Evolutionary conservation across 2,797 vertebrate genomes (phyloP).

Genomic region (Acipenser ruthenus): DNA sequence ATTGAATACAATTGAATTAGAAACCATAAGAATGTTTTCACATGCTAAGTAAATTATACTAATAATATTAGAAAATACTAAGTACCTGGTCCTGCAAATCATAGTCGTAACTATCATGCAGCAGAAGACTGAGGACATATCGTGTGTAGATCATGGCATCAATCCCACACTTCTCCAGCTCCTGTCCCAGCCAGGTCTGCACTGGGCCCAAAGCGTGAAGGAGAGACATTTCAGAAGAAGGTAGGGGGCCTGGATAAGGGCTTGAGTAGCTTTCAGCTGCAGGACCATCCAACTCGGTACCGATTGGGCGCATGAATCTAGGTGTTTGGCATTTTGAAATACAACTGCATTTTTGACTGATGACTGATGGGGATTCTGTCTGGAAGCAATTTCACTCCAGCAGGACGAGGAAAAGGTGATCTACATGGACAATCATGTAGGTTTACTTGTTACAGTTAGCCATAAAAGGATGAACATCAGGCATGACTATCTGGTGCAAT

Average conservation of each 20-base stretch:
- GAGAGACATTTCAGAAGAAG: conserved; percentile 92
- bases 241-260: conserved; percentile 72
- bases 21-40: neutral
- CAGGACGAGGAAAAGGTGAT: conserved; percentile 61
- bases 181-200: conserved; percentile 98
- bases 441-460: conserved; percentile 69
- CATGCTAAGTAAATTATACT: neutral
- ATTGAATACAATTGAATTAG: neutral
- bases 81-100: conserved; percentile 97
- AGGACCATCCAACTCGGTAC: conserved; percentile 81
- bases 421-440: conserved; percentile 80
- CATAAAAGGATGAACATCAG: conserved; percentile 60
- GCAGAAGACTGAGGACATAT: conserved; percentile 96
- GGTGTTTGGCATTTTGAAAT: conserved; percentile 78
- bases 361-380: conserved; percentile 54
- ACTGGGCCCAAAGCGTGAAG: conserved; percentile 95
- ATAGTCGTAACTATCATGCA: conserved; percentile 96
- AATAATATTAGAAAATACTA: conserved; percentile 12
- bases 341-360: conserved; percentile 67
- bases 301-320: conserved; percentile 91
- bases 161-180: conserved; percentile 99
- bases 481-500: conserved; percentile 71
- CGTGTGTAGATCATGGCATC: conserved; percentile 98
- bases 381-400: conserved; percentile 79
- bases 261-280: conserved; percentile 81